Conservation (phyloP, 2,113 vertebrate species). For the Micronycteris hirsuta region DNA sequence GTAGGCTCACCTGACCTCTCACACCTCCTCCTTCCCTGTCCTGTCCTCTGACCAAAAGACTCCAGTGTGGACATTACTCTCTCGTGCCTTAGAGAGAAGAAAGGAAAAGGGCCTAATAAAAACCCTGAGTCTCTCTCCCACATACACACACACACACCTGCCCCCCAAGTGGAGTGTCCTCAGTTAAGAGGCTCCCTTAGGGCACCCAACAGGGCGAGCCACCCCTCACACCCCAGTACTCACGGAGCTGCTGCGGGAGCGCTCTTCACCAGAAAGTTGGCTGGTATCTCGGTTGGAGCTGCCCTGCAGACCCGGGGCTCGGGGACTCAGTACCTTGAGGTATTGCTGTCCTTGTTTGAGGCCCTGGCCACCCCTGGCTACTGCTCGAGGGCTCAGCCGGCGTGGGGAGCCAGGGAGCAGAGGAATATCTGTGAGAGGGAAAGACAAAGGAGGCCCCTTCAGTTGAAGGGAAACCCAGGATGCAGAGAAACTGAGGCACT, state of each 20-base stretch:
- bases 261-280: background rate
- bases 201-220: background rate
- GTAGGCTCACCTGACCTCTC: background rate
- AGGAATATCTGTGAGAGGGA: conserved; percentile 68
- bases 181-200: background rate
- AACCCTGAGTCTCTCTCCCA: background rate
- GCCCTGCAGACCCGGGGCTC: conserved; percentile 66
- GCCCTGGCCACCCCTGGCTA: conserved; percentile 74
- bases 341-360: conserved; percentile 79
- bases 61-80: background rate
- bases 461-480: background rate
- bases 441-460: background rate
- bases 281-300: conserved; percentile 69
- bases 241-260: conserved; percentile 72
- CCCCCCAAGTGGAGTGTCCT: background rate
- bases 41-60: background rate
- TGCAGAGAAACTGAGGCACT: background rate
- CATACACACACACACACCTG: background rate
- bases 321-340: conserved; percentile 82
- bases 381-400: conserved; percentile 58
- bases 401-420: conserved; percentile 54
- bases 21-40: background rate
- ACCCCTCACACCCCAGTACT: conserved; percentile 60
- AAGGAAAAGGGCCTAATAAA: background rate
- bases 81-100: background rate